These are phyloP conservation scores for Sanderia malayensis DNA, from an alignment of 30 jellyfish, hydroid and myxozoan genomes.

Conservation along the genomic window DNA sequence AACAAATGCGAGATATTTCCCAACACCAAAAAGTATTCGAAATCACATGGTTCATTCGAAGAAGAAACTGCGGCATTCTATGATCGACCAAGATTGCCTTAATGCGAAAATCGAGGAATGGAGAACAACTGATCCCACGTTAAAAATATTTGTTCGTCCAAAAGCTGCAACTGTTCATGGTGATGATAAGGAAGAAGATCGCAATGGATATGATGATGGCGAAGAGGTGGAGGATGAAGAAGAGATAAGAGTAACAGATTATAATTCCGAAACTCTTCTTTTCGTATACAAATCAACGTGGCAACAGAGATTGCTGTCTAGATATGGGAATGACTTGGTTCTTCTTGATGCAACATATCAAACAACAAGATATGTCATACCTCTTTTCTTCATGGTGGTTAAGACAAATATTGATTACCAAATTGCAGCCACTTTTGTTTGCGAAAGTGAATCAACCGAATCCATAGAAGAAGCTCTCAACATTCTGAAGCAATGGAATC, in stretches of 20 bases:
- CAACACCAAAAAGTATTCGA: neutral
- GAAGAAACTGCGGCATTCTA: neutral
- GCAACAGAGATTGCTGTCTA: neutral
- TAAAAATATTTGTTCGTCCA: conserved; percentile 10
- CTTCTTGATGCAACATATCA: too few species aligned
- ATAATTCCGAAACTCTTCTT: neutral
- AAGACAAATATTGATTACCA: neutral
- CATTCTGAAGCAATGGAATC: neutral
- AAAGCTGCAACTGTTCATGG: neutral
- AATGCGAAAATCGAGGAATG: conserved; percentile 2
- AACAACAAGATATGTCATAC: neutral
- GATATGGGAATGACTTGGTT: neutral
- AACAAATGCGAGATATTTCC: conserved; percentile 21
- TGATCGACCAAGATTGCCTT: conserved; percentile 12
- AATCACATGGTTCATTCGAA: conserved; percentile 5
- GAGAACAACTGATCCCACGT: conserved; percentile 4
- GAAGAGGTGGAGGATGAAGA: neutral
- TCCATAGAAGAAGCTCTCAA: neutral
- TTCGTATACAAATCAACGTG: neutral
- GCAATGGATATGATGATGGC: neutral
- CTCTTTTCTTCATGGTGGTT: neutral
- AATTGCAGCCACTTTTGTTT: neutral
- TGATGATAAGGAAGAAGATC: neutral
- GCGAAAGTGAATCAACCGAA: neutral
- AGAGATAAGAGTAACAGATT: neutral